These are phyloP conservation scores for Lordiphosa fenestrarum DNA, from an alignment of 2,888 invertebrate genomes.

Conservation along the genomic window DNA sequence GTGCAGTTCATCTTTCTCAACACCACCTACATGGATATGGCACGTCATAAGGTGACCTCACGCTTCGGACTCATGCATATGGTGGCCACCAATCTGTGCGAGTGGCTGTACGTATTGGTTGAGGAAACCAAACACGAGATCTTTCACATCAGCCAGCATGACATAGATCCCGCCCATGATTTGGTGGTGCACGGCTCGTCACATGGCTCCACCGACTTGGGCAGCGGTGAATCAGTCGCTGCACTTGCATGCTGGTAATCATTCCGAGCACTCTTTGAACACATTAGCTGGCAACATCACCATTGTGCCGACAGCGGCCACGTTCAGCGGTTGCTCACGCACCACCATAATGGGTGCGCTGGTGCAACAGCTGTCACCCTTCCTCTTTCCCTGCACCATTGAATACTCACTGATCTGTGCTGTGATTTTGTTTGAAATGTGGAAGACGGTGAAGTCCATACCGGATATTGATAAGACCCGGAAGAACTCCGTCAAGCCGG, in stretches of 20 bases:
- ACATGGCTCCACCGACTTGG: conserved; percentile 64
- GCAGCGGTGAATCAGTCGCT: conserved; percentile 61
- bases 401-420: conserved; percentile 96
- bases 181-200: conserved; percentile 30
- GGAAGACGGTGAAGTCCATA: conserved; percentile 89
- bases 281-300: conserved; percentile 50
- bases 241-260: conserved; percentile 30
- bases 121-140: conserved; percentile 95
- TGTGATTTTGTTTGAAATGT: conserved; percentile 93
- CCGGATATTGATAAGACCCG: conserved; percentile 81
- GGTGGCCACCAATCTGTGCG: conserved; percentile 95
- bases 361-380: conserved; percentile 87
- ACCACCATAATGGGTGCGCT: conserved; percentile 87
- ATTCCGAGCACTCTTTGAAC: conserved; percentile 16
- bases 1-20: conserved; percentile 97
- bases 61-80: conserved; percentile 95
- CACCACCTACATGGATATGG: conserved; percentile 87
- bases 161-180: conserved; percentile 41
- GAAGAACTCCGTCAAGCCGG: conserved; percentile 77
- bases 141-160: conserved; percentile 84
- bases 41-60: conserved; percentile 86
- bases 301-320: conserved; percentile 27
- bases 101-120: conserved; percentile 93
- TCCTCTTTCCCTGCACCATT: conserved; percentile 93
- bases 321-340: conserved; percentile 81